Percentiles rank a stretch among this genome's conserved stretches.
Evolutionary conservation across 2,888 invertebrate genomes (phyloP).

Genomic region (Lasioglossum pauxillum): DNA sequence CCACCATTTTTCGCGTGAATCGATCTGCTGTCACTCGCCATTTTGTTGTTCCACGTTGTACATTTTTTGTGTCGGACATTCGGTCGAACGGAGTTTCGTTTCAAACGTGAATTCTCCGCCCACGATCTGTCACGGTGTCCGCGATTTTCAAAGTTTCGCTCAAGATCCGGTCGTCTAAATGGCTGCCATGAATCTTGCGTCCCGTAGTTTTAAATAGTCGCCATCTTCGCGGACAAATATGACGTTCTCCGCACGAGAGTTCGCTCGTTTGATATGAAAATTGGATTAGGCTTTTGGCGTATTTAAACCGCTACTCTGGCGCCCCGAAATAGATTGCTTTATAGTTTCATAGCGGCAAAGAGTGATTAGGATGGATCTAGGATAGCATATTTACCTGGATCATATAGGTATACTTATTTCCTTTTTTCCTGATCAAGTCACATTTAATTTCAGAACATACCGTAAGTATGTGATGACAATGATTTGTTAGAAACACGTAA

Average conservation of each 20-base stretch:
- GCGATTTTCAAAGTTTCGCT: slow-evolving; percentile 89
- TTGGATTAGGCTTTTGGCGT: not conserved
- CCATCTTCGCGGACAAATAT: slow-evolving; percentile 9
- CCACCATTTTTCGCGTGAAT: not conserved
- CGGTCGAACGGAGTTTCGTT: not conserved
- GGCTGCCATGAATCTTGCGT: slow-evolving; percentile 86
- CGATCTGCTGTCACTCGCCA: not conserved
- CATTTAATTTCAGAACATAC: not conserved
- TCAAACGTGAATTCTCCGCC: slow-evolving; percentile 74
- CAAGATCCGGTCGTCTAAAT: slow-evolving; percentile 89
- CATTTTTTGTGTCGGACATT: not conserved
- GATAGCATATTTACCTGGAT: not conserved
- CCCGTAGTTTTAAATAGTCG: slow-evolving; percentile 45
- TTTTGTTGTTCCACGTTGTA: not conserved
- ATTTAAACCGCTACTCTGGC: not conserved
- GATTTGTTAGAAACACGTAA: not conserved
- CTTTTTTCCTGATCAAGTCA: not conserved
- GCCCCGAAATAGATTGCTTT: not conserved
- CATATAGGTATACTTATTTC: no score
- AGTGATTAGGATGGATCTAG: not conserved
- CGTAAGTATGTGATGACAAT: not conserved
- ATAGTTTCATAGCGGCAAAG: not conserved
- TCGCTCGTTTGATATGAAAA: not conserved
- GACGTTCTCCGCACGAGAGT: not conserved
- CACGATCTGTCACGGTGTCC: slow-evolving; percentile 84